phyloP scores from a whole-genome alignment of 2,797 vertebrate genomes.

The Intellagama lesueurii region DNA sequence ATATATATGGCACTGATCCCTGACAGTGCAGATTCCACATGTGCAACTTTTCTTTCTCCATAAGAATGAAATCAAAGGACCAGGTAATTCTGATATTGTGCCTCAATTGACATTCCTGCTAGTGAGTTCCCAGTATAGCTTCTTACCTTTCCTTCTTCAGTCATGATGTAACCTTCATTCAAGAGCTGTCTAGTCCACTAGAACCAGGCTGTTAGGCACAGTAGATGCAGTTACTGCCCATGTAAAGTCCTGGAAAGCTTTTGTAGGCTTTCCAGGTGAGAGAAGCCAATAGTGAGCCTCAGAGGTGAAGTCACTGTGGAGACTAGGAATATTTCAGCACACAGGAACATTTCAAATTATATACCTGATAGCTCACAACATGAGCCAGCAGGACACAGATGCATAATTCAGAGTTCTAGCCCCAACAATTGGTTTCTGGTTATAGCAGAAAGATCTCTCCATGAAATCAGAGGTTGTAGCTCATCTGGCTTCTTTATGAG shows the following conservation, averaged over 20 bases:
- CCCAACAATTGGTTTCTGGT: neutral
- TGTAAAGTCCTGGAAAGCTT: neutral
- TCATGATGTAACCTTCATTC: neutral
- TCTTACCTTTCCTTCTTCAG: neutral
- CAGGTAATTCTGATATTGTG: neutral
- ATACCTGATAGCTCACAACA: neutral
- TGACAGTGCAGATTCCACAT: neutral
- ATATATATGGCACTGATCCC: neutral
- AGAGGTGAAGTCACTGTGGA: neutral
- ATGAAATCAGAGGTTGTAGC: neutral
- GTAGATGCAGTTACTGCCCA: neutral
- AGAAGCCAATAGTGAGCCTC: neutral
- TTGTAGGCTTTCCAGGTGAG: neutral
- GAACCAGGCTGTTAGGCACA: neutral
- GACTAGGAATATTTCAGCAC: neutral
- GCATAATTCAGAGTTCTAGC: neutral
- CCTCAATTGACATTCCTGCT: neutral
- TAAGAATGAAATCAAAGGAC: neutral
- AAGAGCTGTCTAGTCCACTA: neutral
- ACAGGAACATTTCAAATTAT: neutral
- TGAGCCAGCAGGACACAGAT: neutral
- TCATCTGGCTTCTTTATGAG: neutral
- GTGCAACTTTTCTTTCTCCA: neutral
- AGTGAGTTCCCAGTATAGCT: neutral
- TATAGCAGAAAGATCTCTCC: neutral